Evolutionary conservation across 2,888 invertebrate species (phyloP), one percentile per base, ranked within the genome.

Genomic region (Ligdia adustata): DNA sequence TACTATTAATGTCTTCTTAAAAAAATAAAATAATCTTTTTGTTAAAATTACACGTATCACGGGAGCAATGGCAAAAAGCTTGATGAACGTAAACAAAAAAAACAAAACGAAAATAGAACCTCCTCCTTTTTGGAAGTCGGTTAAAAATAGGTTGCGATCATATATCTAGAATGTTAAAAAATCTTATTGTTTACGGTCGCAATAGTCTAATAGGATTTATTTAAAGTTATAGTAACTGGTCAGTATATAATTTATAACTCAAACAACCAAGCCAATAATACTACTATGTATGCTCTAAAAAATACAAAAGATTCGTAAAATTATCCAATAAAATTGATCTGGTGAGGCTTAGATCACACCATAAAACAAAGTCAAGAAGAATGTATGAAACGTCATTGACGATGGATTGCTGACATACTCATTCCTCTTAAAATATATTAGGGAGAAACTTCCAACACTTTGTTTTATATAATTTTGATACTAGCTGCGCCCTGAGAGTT

Each of bases 301-400:
- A 18, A 18, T 18, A 18, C 4, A 32, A 18, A 16, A 9, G 3
- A 32, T 5, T 11, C 11, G 4, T 22, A 34, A 34, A 14, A 34
- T 6, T n/a, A 22, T 34, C n/a, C 34, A 34, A 22, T 22, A 22
- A 34, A 34, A 22, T 22, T 9, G 6, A 5, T 18, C 6, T 6
- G 4, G 6, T 4, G 6, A 4, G 6, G 4, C 18, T 5, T 18
- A 18, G 18, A 18, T 18, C 5, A 18, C 18, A 18, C 18, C 18
- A 18, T 18, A 18, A 18, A 18, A 26, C 9, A 9, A 26, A 26
- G 26, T 18, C 1, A 18, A 18, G 14, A 16, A 29, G 35, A 47
- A 35, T 40, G 46, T 40, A 34, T 24, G 35, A 29, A 29, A 47
- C 28, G 35, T 29, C 29, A 32, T 32, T 20, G 20, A 12, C 27